phyloP scores from a whole-genome alignment of 2,113 vertebrate species.

The Grammomys dolichurus region DNA sequence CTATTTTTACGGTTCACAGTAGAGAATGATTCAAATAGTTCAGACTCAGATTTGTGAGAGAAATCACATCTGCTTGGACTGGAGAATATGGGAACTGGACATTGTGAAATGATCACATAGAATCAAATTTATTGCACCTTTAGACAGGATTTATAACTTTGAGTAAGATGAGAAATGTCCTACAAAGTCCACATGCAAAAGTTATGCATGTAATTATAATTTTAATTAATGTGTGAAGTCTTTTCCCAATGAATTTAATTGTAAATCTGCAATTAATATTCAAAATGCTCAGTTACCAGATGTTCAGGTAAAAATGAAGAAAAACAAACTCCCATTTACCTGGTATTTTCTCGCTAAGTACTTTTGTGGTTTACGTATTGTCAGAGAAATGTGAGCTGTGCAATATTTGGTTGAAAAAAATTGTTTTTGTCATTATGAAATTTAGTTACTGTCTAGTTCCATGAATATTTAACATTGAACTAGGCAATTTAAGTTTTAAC shows the following conservation, averaged over 20 bases:
- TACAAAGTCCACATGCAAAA: neutral
- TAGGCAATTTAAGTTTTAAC: conserved; percentile 4
- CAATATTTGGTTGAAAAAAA: conserved; percentile 30
- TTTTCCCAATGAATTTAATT: conserved; percentile 64
- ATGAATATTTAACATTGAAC: neutral
- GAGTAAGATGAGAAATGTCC: neutral
- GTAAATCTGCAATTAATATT: conserved; percentile 58
- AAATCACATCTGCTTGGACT: conserved; percentile 45
- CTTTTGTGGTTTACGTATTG: neutral
- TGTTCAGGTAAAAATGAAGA: conserved; percentile 42
- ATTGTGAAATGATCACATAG: conserved; percentile 56
- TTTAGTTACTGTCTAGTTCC: conserved; percentile 23
- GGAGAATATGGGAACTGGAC: conserved; percentile 37
- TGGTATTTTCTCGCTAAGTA: conserved; percentile 6
- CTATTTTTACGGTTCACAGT: conserved; percentile 75
- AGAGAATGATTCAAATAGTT: conserved; percentile 75
- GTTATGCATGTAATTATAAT: conserved; percentile 38
- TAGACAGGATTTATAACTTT: neutral
- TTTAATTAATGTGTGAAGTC: conserved; percentile 39
- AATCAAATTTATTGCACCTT: conserved; percentile 33
- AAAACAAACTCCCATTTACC: neutral
- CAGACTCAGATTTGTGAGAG: conserved; percentile 63
- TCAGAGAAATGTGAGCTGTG: neutral
- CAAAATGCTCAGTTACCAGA: conserved; percentile 15
- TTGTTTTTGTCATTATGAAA: neutral